Evolutionary conservation across 2,797 vertebrate genomes (phyloP), one percentile per base, ranked within the genome.

Genomic region (Anomalospiza imberbis): DNA sequence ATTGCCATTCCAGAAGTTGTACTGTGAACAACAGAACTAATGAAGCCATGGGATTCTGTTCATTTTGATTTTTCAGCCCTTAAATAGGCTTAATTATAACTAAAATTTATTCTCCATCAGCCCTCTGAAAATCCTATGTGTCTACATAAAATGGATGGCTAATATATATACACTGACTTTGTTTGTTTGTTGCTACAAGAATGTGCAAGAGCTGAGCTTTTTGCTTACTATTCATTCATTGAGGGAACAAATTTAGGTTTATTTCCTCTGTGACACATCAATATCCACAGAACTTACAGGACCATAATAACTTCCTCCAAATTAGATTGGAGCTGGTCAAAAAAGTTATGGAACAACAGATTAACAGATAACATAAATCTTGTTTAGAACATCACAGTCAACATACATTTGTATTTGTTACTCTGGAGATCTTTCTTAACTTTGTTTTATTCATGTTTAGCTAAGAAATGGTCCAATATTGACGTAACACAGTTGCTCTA

Each of bases 401-500:
- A 57, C 13, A 8, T 13, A 48, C 26, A 25, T 22, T 74, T 0
- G 0, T 28, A 55, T 82, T 72, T 62, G 44, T 55, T 68, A 55
- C 4, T 51, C 24, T 2, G 13, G 48, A 76, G 29, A 71, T 44
- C 21, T 75, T 77, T 50, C 57, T 79, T 72, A 83, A 76, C 51
- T 58, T 72, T 58, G 66, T 58, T 77, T 63, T 55, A 36, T 25
- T 32, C 53, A 74, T 10, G 17, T 75, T 62, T 24, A 44, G 34
- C 22, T 67, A 2, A 47, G 53, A 79, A 44, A 50, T 1, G 2
- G 48, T 55, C 26, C 31, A 74, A n/a, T 8, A 50, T 21, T 34
- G 29, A 45, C 0, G 0, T 47, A 51, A 77, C 2, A 16, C 7
- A 66, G 36, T 7, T 77, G 21, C 47, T 70, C 12, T 50, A 32